phyloP scores from a whole-genome alignment of 1,140 invertebrate species.

The Cyclargus thomasi region DNA sequence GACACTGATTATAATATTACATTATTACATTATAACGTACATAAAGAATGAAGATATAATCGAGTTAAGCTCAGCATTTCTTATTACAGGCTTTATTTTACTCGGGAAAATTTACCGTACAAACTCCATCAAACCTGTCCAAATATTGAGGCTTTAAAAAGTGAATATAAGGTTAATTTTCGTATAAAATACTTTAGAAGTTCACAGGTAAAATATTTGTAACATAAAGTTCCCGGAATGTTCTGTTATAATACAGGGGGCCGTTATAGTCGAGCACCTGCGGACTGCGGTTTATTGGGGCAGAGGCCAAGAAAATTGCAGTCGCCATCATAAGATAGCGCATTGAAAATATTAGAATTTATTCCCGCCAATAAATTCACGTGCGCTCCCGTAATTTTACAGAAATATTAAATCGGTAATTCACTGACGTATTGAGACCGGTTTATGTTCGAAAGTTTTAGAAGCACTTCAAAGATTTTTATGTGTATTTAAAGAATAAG shows the following conservation, averaged over 20 bases:
- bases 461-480: not conserved
- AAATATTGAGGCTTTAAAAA: not conserved
- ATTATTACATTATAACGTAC: too few relatives aligned
- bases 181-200: not conserved
- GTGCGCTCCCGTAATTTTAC: constrained; percentile 32
- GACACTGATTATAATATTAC: too few relatives aligned
- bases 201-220: not conserved
- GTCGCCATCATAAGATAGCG: constrained; percentile 35
- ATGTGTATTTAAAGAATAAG: not conserved
- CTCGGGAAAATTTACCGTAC: too few relatives aligned
- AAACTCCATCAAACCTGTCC: too few relatives aligned
- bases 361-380: constrained; percentile 34
- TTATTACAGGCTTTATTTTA: too few relatives aligned
- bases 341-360: constrained; percentile 47
- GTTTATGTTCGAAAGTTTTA: not conserved
- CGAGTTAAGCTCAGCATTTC: too few relatives aligned
- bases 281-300: constrained; percentile 29
- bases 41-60: too few relatives aligned
- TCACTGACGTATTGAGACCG: not conserved
- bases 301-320: constrained; percentile 46
- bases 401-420: constrained; percentile 36
- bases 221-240: constrained; percentile 1
- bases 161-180: not conserved
- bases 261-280: constrained; percentile 17
- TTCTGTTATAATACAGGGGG: constrained; percentile 18